A percentile compares a stretch with the other conserved stretches of the same genome.
phyloP scores from a whole-genome alignment of 2,888 invertebrate genomes.

The Apotomis capreana region DNA sequence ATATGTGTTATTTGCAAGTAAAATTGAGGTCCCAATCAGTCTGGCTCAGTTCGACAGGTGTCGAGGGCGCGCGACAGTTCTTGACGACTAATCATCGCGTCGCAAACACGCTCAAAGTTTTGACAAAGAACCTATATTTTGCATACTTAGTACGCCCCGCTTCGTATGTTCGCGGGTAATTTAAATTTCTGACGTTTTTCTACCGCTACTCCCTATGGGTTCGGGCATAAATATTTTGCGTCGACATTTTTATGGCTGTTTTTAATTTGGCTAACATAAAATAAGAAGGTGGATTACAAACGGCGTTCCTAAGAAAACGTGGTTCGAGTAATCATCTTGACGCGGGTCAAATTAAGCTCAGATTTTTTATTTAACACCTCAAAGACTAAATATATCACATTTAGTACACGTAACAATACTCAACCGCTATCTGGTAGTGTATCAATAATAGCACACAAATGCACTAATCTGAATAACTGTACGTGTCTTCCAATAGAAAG shows the following conservation, averaged over 20 bases:
- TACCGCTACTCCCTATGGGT: conserved; percentile 29
- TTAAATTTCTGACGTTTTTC: conserved; percentile 41
- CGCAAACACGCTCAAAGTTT: conserved; percentile 64
- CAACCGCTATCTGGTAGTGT: too few relatives aligned
- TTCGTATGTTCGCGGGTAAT: conserved; percentile 37
- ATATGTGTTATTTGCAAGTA: conserved; percentile 42
- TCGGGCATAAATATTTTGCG: conserved; percentile 39
- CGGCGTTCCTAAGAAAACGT: conserved; percentile 13
- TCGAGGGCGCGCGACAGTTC: conserved; percentile 60
- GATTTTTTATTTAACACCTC: too few relatives aligned
- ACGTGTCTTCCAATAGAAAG: too few relatives aligned
- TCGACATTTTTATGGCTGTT: conserved; percentile 39
- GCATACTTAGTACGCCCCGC: conserved; percentile 36
- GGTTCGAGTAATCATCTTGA: conserved; percentile 10
- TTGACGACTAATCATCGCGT: conserved; percentile 70
- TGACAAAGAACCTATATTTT: conserved; percentile 48
- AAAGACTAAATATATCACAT: too few relatives aligned
- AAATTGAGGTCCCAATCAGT: conserved; percentile 62
- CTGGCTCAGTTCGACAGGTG: conserved; percentile 68
- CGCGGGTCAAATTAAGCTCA: not conserved
- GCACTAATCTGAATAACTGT: too few relatives aligned
- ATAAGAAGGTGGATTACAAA: conserved; percentile 33
- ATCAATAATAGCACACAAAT: too few relatives aligned
- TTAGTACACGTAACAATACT: too few relatives aligned
- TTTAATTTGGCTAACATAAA: conserved; percentile 39